Conservation (phyloP, 2,797 vertebrate genomes). For the Oceanodroma leucorhoa region DNA sequence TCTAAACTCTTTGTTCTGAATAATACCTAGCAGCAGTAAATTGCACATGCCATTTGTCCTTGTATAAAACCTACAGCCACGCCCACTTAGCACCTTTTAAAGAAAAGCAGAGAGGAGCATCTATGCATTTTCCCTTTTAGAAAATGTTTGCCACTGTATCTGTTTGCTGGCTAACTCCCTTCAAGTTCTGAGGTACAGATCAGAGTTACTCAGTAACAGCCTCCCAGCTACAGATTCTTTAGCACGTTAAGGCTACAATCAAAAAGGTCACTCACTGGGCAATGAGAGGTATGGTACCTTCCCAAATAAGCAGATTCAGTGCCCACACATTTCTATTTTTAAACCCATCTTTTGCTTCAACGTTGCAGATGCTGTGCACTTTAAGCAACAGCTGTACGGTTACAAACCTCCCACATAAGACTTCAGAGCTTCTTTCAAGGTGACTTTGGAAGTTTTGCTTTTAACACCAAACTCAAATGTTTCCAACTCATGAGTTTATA, state of each 20-base stretch:
- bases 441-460: neutral
- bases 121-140: neutral
- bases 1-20: neutral
- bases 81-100: neutral
- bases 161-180: neutral
- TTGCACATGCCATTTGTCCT: neutral
- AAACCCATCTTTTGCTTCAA: neutral
- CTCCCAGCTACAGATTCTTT: neutral
- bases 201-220: neutral
- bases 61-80: neutral
- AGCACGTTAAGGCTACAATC: neutral
- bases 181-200: neutral
- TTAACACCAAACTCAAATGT: neutral
- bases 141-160: rapidly evolving
- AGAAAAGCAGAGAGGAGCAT: neutral
- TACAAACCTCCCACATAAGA: neutral
- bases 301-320: neutral
- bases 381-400: neutral
- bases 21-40: neutral
- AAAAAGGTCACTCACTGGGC: neutral
- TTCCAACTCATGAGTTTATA: neutral
- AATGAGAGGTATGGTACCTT: neutral
- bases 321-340: conserved; percentile 19
- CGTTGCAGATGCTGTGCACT: neutral
- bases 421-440: neutral